Evolutionary conservation across 2,113 vertebrate genomes (phyloP), one percentile per base, ranked within the genome.

Genomic region (Vicugna pacos): DNA sequence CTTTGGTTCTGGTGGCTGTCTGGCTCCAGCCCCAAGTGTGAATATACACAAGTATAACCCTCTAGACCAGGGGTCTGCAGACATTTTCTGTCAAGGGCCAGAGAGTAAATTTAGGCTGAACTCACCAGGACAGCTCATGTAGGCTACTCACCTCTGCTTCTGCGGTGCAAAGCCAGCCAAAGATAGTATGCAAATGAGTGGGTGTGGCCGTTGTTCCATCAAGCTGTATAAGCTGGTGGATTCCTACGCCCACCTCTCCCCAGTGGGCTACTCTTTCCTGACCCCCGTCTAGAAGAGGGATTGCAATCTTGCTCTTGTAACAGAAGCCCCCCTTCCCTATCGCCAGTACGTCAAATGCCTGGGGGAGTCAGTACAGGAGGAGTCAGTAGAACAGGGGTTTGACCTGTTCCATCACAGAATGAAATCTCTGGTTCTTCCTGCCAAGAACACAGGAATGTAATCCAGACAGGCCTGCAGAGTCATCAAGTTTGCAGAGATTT

Each of bases 401-500:
- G 62, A 7, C 14, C 32, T 1, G 10, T 32, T 35, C 48, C 11
- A 6, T 22, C 38, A 54, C 6, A 11, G 48, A 90, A 52, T n/a
- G 5, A 32, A 13, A 48, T 28, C 83, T 28, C 2, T 10, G 13
- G 35, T 11, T 46, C 54, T 30, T 14, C 38, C 79, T 1, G 14
- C 32, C 83, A 76, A 83, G 93, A 86, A 81, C 69, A 8, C 32
- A 2, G 54, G 67, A 42, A 76, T 0, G 15, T 22, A 75, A 79
- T 22, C 35, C 12, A 46, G 70, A 48, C 1, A 15, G 54, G 81
- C 73, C 69, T 82, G 73, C 95, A 77, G 30, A 84, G 67, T 88
- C 96, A 97, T 75, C 20, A 8, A 67, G 28, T 42, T 58, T 79
- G 17, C n/a, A 16, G 80, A 82, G 83, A 48, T 72, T 89, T 97